Percentiles rank a stretch among this genome's conserved stretches.
phyloP scores from a whole-genome alignment of 2,113 vertebrate genomes.

The Calypte anna region DNA sequence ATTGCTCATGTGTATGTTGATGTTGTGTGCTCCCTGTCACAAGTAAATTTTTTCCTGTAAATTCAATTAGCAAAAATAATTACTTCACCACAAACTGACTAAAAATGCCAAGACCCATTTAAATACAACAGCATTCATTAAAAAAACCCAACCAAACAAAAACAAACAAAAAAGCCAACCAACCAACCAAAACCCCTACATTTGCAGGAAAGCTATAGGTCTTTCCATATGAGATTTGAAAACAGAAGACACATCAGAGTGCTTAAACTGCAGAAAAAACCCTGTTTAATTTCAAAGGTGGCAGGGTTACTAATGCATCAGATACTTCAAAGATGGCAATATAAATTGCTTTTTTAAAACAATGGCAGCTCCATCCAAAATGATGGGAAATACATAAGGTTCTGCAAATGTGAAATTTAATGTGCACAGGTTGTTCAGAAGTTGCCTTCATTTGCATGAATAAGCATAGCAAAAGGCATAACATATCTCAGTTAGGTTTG shows the following conservation, averaged over 20 bases:
- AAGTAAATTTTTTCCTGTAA: not conserved
- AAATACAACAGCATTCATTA: constrained; percentile 55
- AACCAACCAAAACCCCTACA: not conserved
- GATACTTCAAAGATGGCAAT: constrained; percentile 39
- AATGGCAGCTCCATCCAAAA: not conserved
- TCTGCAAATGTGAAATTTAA: constrained; percentile 15
- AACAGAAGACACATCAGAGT: constrained; percentile 47
- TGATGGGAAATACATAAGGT: not conserved
- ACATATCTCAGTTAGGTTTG: not conserved
- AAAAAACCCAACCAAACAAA: not conserved
- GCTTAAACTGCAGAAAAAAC: constrained; percentile 37
- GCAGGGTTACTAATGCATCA: constrained; percentile 54
- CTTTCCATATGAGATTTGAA: constrained; percentile 59
- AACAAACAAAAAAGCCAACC: no score
- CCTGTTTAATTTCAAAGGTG: constrained; percentile 60
- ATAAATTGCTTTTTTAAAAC: constrained; percentile 37
- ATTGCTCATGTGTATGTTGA: not conserved
- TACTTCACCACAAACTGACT: constrained; percentile 35
- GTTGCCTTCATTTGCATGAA: not conserved
- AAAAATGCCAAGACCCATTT: constrained; percentile 46
- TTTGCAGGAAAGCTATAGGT: constrained; percentile 44
- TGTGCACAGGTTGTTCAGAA: constrained; percentile 15
- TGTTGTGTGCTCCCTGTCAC: not conserved
- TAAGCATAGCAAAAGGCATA: not conserved
- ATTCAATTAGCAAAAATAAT: constrained; percentile 64